Percentiles rank a stretch among this genome's conserved stretches.
phyloP scores from a whole-genome alignment of 2,888 invertebrate genomes.

The Stegophylla sp. region DNA sequence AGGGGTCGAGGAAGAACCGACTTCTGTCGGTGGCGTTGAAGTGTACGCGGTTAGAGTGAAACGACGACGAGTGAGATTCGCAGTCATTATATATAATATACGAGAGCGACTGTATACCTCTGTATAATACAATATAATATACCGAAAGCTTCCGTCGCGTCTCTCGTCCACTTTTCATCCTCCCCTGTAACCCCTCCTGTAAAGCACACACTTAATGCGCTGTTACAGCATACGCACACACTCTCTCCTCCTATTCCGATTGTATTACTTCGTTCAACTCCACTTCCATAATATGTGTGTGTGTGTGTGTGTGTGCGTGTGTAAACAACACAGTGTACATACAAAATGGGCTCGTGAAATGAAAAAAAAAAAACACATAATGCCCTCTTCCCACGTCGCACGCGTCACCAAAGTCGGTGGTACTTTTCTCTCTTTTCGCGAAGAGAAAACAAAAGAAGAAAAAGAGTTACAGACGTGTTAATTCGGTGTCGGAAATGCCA shows the following conservation, averaged over 20 bases:
- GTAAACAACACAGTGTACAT: too few relatives aligned
- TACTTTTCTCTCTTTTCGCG: too few relatives aligned
- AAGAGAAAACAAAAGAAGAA: too few relatives aligned
- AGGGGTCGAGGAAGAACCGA: not conserved
- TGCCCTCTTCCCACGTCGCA: too few relatives aligned
- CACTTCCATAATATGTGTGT: not conserved
- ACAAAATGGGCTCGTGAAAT: not conserved
- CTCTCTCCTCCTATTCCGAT: not conserved
- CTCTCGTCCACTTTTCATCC: too few relatives aligned
- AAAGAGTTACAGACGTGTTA: too few relatives aligned
- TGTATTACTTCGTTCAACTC: not conserved
- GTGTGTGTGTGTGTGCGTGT: not conserved
- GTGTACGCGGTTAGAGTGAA: not conserved
- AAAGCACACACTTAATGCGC: too few relatives aligned
- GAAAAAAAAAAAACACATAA: not conserved
- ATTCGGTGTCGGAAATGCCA: conserved; percentile 4
- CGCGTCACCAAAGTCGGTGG: too few relatives aligned
- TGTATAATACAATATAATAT: not conserved
- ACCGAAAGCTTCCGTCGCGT: not conserved
- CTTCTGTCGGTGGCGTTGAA: not conserved
- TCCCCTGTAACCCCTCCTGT: too few relatives aligned
- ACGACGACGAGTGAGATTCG: not conserved
- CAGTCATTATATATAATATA: not conserved
- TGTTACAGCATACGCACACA: too few relatives aligned
- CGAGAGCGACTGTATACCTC: not conserved